A percentile compares a stretch with the other conserved stretches of the same genome.
Evolutionary conservation across 2,113 vertebrate genomes (phyloP).

Genomic region (Pedionomus torquatus): DNA sequence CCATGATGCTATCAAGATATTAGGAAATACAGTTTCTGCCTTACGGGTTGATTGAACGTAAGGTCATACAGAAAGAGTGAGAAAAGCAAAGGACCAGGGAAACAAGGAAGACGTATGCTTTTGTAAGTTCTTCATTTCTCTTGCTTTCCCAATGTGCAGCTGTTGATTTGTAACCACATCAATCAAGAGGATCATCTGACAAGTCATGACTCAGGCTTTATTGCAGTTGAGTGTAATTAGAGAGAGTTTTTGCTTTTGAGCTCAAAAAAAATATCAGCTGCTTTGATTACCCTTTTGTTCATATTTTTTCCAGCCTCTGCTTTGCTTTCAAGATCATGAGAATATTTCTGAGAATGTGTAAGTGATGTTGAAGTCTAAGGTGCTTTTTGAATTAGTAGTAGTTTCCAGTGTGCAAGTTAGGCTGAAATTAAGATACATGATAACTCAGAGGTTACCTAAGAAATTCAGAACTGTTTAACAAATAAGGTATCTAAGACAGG

Average conservation of each 20-base stretch:
- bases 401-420: neutral
- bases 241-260: neutral
- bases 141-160: neutral
- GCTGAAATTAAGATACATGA: neutral
- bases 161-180: constrained; percentile 24
- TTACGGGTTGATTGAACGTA: neutral
- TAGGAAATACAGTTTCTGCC: neutral
- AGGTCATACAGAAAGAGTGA: neutral
- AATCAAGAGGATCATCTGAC: constrained; percentile 2
- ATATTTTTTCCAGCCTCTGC: neutral
- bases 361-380: neutral
- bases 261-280: neutral
- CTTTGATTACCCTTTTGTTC: constrained; percentile 1
- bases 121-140: neutral
- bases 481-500: neutral
- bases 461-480: neutral
- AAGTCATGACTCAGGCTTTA: neutral
- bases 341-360: neutral
- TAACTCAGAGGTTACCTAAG: neutral
- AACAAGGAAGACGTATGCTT: neutral
- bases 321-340: neutral
- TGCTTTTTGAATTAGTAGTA: neutral
- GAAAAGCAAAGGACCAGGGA: neutral
- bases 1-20: neutral
- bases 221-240: neutral